Percentiles rank a stretch among this genome's conserved stretches.
phyloP scores from a whole-genome alignment of 2,797 vertebrate genomes.

The Muraenolepis orangiensis region DNA sequence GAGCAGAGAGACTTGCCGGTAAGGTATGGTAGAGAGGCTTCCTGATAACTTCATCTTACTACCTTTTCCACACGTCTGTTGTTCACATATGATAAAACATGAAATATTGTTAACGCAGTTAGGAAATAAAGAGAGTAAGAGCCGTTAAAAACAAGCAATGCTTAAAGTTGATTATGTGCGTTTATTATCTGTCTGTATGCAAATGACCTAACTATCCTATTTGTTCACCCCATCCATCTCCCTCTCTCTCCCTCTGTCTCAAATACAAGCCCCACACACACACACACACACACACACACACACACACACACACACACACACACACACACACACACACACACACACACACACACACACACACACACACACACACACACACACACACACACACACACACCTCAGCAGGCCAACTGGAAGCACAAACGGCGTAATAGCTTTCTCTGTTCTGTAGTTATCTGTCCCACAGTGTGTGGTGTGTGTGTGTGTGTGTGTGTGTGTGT shows the following conservation, averaged over 20 bases:
- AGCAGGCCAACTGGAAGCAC: slow-evolving; percentile 58
- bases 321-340: slow-evolving; percentile 12
- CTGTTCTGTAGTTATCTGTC: slow-evolving; percentile 66
- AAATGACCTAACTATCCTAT: neutral
- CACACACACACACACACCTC: slow-evolving; percentile 29
- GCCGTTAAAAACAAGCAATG: neutral
- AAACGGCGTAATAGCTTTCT: slow-evolving; percentile 72
- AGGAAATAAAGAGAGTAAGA: neutral
- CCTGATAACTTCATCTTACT: slow-evolving; percentile 10
- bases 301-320: too few relatives aligned
- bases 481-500: neutral
- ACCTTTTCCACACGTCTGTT: neutral
- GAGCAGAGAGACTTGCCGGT: slow-evolving; percentile 2
- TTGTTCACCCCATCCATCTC: neutral
- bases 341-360: slow-evolving; percentile 4
- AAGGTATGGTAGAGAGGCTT: slow-evolving; percentile 3
- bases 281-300: too few relatives aligned
- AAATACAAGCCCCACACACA: neutral
- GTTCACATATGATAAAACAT: too few relatives aligned
- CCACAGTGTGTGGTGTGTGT: slow-evolving; percentile 46
- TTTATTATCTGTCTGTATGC: neutral
- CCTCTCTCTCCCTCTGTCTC: slow-evolving; percentile 29
- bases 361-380: slow-evolving; percentile 5
- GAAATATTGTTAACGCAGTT: neutral
- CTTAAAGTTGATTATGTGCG: neutral